Base-by-base conservation (phyloP, 2,113 vertebrate species). In the Apeltes quadracus region DNA sequence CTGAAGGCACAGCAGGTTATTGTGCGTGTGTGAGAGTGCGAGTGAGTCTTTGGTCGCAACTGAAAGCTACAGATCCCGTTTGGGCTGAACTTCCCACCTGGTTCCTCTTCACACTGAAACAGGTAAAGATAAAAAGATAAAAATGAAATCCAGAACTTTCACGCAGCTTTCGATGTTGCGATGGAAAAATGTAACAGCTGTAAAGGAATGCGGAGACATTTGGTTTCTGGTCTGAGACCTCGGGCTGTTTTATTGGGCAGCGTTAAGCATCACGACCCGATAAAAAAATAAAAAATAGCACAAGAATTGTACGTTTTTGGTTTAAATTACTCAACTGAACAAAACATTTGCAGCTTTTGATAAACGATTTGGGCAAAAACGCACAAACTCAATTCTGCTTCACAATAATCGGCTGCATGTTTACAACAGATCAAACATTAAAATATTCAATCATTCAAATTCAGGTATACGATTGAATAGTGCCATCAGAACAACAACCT, bases 61-160 rank as follows among this genome's bases (percentile, higher is more conserved):
- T 69, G 36, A 57, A 61, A 76, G 68, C 53, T 44, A 55, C 78
- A 63, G 63, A 76, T 74, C 72, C 72, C 2, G 61, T 71, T 29
- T 4, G 7, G 22, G 56, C 34, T 15, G 29, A 25, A 16, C 48
- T 27, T 0, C 50, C 5, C 13, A 68, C 41, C 29, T 43, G 20
- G 25, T 18, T 69, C 16, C 36, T 13, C 53, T 66, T 38, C 18
- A 44, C 32, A 34, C 25, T 20, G 43, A 8, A 44, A 16, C 61
- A 18, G 15, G n/a, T 18, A 46, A 48, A 20, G 18, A 18, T 3
- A 20, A 7, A 22, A 22, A 41, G 1, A 15, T n/a, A n/a, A n/a
- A n/a, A n/a, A n/a, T n/a, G n/a, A n/a, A n/a, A n/a, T n/a, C n/a
- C n/a, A n/a, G n/a, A n/a, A 4, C 41, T 2, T 22, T 36, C 20